A percentile compares a stretch with the other conserved stretches of the same genome.
Evolutionary conservation across 2,888 invertebrate species (phyloP).

Genomic region (Caenorhabditis becei): DNA sequence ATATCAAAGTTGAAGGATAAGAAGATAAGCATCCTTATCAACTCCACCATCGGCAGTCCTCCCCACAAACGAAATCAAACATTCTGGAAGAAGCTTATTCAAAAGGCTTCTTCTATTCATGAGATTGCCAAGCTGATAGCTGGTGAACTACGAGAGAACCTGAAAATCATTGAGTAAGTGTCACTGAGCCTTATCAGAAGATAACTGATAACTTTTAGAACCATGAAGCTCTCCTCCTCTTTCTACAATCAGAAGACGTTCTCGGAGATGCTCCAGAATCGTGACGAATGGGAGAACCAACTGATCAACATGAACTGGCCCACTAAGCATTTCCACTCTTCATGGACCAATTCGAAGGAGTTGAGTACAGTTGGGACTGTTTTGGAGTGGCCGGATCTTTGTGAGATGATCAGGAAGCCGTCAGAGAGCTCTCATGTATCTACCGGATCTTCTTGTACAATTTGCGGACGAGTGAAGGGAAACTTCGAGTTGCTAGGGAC

Average conservation of each 20-base stretch:
- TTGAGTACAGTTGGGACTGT: slow-evolving; percentile 27
- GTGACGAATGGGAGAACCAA: slow-evolving; percentile 30
- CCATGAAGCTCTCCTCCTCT: slow-evolving; percentile 10
- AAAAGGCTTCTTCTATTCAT: background rate
- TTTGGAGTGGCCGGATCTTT: slow-evolving; percentile 28
- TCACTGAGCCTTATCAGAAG: background rate
- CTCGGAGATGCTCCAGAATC: slow-evolving; percentile 9
- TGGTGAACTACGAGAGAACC: slow-evolving; percentile 4
- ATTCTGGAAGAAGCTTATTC: slow-evolving; percentile 5
- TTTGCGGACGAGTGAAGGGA: slow-evolving; percentile 1
- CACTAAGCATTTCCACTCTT: slow-evolving; percentile 13
- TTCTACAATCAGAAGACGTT: slow-evolving; percentile 30
- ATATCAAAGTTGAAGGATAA: background rate
- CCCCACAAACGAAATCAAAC: slow-evolving; percentile 6
- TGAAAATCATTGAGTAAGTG: slow-evolving; percentile 34
- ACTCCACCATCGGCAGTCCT: slow-evolving; percentile 28
- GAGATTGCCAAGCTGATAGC: slow-evolving; percentile 23
- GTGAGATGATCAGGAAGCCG: slow-evolving; percentile 17
- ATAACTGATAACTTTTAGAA: slow-evolving; percentile 14
- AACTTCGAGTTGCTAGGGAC: slow-evolving; percentile 21
- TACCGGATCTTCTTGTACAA: no score
- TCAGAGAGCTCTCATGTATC: background rate
- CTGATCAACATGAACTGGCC: slow-evolving; percentile 29
- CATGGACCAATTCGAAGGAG: slow-evolving; percentile 40
- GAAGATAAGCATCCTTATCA: slow-evolving; percentile 21